These are phyloP conservation scores for Abscondita cerata DNA, from an alignment of 2,888 invertebrate species.

Conservation along the genomic window DNA sequence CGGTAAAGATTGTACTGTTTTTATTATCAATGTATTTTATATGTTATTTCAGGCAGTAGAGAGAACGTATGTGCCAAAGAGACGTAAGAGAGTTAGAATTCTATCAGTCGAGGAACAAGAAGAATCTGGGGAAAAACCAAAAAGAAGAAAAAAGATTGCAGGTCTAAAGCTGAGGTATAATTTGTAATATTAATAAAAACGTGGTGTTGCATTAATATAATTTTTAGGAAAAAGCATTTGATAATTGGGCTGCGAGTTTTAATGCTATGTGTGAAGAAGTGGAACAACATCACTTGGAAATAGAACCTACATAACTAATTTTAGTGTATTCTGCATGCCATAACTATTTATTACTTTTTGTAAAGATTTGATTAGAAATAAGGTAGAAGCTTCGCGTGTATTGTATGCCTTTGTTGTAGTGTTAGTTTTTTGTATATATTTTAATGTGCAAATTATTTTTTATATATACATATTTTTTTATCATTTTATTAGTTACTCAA, in stretches of 20 bases:
- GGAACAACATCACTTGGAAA: conserved; percentile 60
- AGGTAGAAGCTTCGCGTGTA: no score
- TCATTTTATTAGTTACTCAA: no score
- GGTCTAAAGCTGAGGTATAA: conserved; percentile 39
- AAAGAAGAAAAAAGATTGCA: conserved; percentile 35
- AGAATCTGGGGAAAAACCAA: conserved; percentile 24
- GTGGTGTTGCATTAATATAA: conserved; percentile 18
- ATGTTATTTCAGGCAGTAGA: conserved; percentile 23
- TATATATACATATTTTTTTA: no score
- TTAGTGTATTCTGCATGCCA: no score
- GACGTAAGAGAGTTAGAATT: conserved; percentile 24
- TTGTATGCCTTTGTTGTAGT: no score
- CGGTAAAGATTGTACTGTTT: conserved; percentile 6
- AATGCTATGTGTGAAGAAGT: conserved; percentile 67
- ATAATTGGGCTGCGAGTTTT: conserved; percentile 64
- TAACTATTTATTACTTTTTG: no score
- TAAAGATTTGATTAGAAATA: no score
- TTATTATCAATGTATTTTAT: neutral
- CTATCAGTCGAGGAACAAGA: conserved; percentile 15
- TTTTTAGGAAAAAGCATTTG: conserved; percentile 62
- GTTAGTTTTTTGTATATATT: no score
- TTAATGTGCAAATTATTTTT: no score
- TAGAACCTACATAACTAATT: conserved; percentile 42
- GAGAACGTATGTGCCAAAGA: conserved; percentile 26
- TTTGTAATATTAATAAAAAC: neutral